Conservation (phyloP, 2,113 vertebrate species). For the Pyxicephalus adspersus region DNA sequence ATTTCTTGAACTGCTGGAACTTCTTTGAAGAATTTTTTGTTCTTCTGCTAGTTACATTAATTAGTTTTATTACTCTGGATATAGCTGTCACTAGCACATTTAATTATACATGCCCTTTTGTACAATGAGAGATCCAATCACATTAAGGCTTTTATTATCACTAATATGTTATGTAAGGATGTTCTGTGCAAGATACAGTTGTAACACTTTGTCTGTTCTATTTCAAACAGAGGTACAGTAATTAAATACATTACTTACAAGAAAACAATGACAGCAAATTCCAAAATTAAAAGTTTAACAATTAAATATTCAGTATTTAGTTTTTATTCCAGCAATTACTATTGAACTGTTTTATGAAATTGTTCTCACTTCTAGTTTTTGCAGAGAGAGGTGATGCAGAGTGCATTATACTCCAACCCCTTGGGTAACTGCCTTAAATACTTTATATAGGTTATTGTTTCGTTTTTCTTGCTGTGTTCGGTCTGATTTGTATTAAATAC, state of each 20-base stretch:
- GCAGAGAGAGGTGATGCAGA: slow-evolving; percentile 35
- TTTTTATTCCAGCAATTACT: slow-evolving; percentile 46
- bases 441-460: background rate
- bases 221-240: slow-evolving; percentile 43
- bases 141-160: slow-evolving; percentile 37
- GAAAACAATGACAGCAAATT: slow-evolving; percentile 32
- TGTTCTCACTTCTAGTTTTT: slow-evolving; percentile 22
- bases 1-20: slow-evolving; percentile 18
- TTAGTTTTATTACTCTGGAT: slow-evolving; percentile 53
- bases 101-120: slow-evolving; percentile 57
- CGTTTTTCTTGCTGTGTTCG: too few relatives aligned
- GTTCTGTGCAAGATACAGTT: slow-evolving; percentile 41
- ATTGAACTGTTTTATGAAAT: slow-evolving; percentile 42
- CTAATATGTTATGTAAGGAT: slow-evolving; percentile 55
- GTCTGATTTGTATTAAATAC: too few relatives aligned
- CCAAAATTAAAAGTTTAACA: slow-evolving; percentile 56
- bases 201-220: slow-evolving; percentile 45
- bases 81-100: slow-evolving; percentile 50
- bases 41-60: slow-evolving; percentile 45
- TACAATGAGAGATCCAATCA: slow-evolving; percentile 50
- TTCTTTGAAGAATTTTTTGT: slow-evolving; percentile 22
- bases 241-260: slow-evolving; percentile 56
- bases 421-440: background rate
- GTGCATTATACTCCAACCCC: slow-evolving; percentile 32
- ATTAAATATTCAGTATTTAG: slow-evolving; percentile 52